phyloP scores from a whole-genome alignment of 2,797 vertebrate genomes.

The Hypotaenidia okinawae region DNA sequence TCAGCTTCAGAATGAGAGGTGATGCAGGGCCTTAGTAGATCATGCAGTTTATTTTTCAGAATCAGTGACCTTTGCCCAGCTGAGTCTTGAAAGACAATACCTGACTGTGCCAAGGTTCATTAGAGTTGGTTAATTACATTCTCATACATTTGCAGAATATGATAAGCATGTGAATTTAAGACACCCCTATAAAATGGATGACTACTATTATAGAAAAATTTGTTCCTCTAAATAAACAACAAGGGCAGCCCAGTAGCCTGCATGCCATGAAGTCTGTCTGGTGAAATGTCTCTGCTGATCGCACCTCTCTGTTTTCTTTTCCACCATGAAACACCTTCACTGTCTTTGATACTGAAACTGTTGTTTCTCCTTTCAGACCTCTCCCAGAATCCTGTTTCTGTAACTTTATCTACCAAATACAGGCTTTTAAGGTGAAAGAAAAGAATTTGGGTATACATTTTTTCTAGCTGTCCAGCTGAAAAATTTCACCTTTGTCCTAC shows the following conservation, averaged over 20 bases:
- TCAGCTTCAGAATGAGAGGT: background rate
- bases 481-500: background rate
- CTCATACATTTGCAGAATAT: background rate
- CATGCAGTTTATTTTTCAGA: background rate
- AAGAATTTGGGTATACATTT: background rate
- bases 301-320: background rate
- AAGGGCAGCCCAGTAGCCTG: background rate
- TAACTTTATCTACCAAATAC: background rate
- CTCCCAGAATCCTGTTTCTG: background rate
- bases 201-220: background rate
- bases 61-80: background rate
- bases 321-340: background rate
- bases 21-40: background rate
- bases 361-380: background rate
- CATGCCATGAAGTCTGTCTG: background rate
- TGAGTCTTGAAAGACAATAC: background rate
- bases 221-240: background rate
- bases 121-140: conserved; percentile 41
- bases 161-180: conserved; percentile 10
- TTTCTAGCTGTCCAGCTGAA: background rate
- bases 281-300: background rate
- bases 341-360: background rate
- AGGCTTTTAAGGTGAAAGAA: background rate
- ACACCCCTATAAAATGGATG: background rate
- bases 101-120: background rate